Base-by-base conservation (phyloP, 2,888 invertebrate species). In the Drosophila vallismaia region DNA sequence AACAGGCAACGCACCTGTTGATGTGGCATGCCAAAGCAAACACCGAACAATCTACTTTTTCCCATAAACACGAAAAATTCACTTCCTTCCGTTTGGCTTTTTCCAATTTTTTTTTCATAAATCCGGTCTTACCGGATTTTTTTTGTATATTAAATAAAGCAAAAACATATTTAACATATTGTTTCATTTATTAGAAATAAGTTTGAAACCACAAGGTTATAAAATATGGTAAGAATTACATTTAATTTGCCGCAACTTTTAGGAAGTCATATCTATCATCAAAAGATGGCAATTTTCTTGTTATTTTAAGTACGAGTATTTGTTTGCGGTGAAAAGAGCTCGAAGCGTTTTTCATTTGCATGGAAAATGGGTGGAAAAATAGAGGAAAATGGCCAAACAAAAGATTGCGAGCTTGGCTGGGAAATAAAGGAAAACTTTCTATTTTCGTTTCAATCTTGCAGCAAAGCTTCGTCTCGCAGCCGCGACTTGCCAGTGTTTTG, bases 381-480 rank as follows among this genome's bases (percentile, higher is more conserved):
- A 2, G 14, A 28, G 59, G 26, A 51, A 79, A 78, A 78, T 79
- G 71, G 69, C 71, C 69, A 73, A 76, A 84, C 81, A 81, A 81
- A 78, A 81, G 75, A 69, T 31, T 42, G 72, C 71, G 79, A 14
- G 50, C 42, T 75, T 50, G 44, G 48, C 48, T 59, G 66, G 62
- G 59, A 79, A 83, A 70, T 54, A 68, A 62, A 72, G 76, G 76
- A 75, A 81, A 81, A 81, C 81, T 81, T 81, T 81, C 81, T 79
- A 77, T 75, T 76, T 75, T 75, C 51, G 57, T 69, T 54, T 54
- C 42, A 66, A 66, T 57, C 36, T 59, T 38, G 60, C 12, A 38
- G 40, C 70, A 38, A 55, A 40, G 36, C 24, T 29, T 26, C 6
- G 33, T 28, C 38, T 19, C 19, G 19, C 19, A 19, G 19, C 19